Conservation (phyloP, 2,888 invertebrate species). For the Aleiodes leptofemur region DNA sequence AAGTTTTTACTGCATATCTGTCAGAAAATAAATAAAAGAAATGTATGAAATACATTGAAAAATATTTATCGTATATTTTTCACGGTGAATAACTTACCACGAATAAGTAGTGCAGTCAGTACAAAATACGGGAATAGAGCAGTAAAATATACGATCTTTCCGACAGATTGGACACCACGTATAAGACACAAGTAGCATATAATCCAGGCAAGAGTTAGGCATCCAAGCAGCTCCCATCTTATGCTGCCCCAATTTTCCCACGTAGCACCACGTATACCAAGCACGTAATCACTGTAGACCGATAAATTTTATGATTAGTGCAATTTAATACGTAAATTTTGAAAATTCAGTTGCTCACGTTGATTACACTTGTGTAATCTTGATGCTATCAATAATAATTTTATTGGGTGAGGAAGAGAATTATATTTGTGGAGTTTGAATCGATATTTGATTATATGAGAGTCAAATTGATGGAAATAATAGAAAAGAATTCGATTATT, state of each 20-base stretch:
- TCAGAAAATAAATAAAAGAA: too few relatives aligned
- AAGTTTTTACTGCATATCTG: too few relatives aligned
- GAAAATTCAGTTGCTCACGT: neutral
- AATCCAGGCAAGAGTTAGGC: constrained; percentile 87
- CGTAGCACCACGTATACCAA: constrained; percentile 84
- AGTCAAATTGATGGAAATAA: too few relatives aligned
- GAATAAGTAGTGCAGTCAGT: constrained; percentile 79
- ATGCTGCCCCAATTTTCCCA: constrained; percentile 86
- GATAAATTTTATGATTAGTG: constrained; percentile 39
- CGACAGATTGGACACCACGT: constrained; percentile 91
- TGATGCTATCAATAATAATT: too few relatives aligned
- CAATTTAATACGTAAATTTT: constrained; percentile 26
- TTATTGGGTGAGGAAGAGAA: too few relatives aligned
- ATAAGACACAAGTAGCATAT: constrained; percentile 91
- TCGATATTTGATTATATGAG: too few relatives aligned
- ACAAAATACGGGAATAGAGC: constrained; percentile 85
- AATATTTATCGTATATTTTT: constrained; percentile 4
- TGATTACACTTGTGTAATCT: neutral
- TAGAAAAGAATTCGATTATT: too few relatives aligned
- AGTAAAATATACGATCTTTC: constrained; percentile 88
- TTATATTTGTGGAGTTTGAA: neutral
- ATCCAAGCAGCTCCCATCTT: constrained; percentile 89
- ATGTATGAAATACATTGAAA: too few relatives aligned
- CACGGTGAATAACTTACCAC: constrained; percentile 60
- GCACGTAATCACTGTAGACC: constrained; percentile 83